Conservation (phyloP, 1,140 invertebrate genomes). For the Magallana gigas region DNA sequence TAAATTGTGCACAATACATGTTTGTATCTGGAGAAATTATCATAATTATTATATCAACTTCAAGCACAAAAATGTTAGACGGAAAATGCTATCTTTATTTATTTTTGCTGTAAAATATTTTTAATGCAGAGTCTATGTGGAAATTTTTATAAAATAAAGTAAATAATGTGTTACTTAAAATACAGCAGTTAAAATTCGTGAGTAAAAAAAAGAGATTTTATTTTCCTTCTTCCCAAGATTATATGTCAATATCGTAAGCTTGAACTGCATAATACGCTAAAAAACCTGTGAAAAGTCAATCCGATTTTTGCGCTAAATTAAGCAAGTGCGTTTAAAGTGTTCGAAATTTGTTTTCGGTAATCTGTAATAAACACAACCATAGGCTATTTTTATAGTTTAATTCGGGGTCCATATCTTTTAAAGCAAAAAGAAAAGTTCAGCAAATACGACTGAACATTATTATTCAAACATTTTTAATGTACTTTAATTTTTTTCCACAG, state of each 20-base stretch:
- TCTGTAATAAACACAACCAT: slow-evolving; percentile 4
- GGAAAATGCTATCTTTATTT: no score
- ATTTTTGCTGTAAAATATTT: no score
- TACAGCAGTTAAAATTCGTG: no score
- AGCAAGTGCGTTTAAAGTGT: slow-evolving; percentile 41
- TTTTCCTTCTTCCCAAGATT: no score
- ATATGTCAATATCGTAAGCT: not conserved
- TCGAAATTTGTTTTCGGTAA: slow-evolving; percentile 27
- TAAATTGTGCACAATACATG: no score
- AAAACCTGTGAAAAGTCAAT: slow-evolving; percentile 44
- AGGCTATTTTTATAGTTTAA: slow-evolving; percentile 36
- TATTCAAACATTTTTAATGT: not conserved
- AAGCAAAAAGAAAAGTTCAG: not conserved
- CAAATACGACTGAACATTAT: not conserved
- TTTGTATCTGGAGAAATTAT: no score
- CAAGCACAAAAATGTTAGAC: no score
- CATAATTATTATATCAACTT: no score
- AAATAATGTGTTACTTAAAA: no score
- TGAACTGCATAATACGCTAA: not conserved
- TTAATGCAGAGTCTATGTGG: no score
- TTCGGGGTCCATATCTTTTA: slow-evolving; percentile 18
- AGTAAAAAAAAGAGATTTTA: no score
- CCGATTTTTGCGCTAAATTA: slow-evolving; percentile 47
- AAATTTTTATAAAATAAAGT: no score
- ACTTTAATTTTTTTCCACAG: slow-evolving; percentile 17